phyloP scores from a whole-genome alignment of 2,888 invertebrate genomes.

The Coelopa pilipes region DNA sequence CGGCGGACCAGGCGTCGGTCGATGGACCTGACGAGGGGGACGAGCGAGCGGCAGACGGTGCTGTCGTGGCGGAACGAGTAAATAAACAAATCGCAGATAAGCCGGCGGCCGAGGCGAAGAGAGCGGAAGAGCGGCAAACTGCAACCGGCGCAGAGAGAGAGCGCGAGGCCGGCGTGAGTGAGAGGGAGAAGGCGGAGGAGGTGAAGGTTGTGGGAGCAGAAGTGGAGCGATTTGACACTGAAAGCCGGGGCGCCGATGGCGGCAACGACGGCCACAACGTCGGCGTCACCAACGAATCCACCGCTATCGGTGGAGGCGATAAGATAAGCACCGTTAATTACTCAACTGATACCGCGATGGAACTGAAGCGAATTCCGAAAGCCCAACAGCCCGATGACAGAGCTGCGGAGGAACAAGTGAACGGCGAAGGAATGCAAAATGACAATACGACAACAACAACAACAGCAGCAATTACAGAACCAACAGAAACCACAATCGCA shows the following conservation, averaged over 20 bases:
- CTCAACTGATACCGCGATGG: conserved; percentile 36
- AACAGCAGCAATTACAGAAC: conserved; percentile 6
- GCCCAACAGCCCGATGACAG: not conserved
- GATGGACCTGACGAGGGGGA: not conserved
- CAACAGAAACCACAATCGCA: conserved; percentile 8
- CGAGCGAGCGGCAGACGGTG: not conserved
- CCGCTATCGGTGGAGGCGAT: conserved; percentile 32
- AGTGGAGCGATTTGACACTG: conserved; percentile 23
- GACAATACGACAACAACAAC: conserved; percentile 19
- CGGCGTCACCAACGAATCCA: conserved; percentile 25
- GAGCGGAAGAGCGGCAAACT: not conserved
- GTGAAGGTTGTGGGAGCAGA: conserved; percentile 13
- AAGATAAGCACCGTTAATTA: conserved; percentile 39
- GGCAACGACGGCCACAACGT: conserved; percentile 21
- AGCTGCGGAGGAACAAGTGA: no score
- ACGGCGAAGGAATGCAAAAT: conserved; percentile 26
- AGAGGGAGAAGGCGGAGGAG: conserved; percentile 19
- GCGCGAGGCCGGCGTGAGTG: not conserved
- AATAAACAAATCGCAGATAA: conserved; percentile 22
- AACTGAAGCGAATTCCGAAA: conserved; percentile 13
- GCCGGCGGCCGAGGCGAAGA: not conserved
- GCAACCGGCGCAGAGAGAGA: conserved; percentile 8
- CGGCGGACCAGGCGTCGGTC: not conserved
- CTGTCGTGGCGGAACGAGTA: not conserved
- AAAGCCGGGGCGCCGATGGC: conserved; percentile 20